Evolutionary conservation across 2,888 invertebrate species (phyloP), one percentile per base, ranked within the genome.

Genomic region (Tenthredo scrophulariae): DNA sequence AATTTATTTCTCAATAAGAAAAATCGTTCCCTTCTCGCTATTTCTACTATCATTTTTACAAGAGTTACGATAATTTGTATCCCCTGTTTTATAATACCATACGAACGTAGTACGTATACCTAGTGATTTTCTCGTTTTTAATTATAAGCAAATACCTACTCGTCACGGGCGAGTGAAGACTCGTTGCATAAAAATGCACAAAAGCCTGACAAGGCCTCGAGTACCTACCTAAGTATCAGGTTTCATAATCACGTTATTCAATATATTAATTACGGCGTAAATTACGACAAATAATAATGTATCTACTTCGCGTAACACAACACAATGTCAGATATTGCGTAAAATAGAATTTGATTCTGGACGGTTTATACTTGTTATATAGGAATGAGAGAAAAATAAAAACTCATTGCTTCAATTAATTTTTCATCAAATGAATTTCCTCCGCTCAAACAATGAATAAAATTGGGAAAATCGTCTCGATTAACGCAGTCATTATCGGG

Each of bases 161-260:
- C 67, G 67, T 67, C 15, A 74, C 72, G 77, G 50, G n/a, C 77
- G 77, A 74, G 29, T 43, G 22, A 18, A 74, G 62, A 22, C 80
- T 22, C 22, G 58, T 54, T 54, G 40, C 37, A 62, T 46, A 67
- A 83, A 83, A 83, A 83, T 67, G 83, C 83, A 83, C 26, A 70
- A 70, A 67, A 83, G 46, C 67, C 33, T 29, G 83, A 65, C 46
- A 70, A 67, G 65, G 65, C 67, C 80, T 62, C 80, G 62, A 6
- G 10, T n/a, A 22, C 1, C 10, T n/a, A 22, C 1, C 10, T 13
- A 37, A 29, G 40, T 22, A 58, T 83, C 83, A 7, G 29, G 70
- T 83, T 83, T 83, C 83, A 46, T 83, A 83, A 83, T 83, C 65
- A 65, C 65, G 67, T 83, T 83, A 83, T 83, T 43, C 83, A 83